These are phyloP conservation scores for Lithobius niger DNA, from an alignment of 1,140 invertebrate genomes.

Conservation along the genomic window DNA sequence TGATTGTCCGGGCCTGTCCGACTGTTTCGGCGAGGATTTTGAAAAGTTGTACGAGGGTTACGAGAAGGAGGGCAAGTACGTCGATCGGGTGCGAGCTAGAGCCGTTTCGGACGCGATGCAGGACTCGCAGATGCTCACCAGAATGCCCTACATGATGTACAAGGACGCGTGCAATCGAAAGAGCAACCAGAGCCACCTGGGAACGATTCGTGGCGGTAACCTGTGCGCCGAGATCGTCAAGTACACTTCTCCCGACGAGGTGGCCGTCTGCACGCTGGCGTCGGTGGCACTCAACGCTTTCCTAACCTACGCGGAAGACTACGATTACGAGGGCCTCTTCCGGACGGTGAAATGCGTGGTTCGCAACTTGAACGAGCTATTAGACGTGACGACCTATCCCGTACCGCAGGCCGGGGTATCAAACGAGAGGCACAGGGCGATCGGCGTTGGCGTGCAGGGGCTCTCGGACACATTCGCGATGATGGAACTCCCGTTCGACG, in stretches of 20 bases:
- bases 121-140: slow-evolving; percentile 95
- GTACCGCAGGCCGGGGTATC: slow-evolving; percentile 50
- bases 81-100: slow-evolving; percentile 64
- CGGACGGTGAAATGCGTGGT: slow-evolving; percentile 79
- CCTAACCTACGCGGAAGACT: too few species aligned
- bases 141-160: slow-evolving; percentile 95
- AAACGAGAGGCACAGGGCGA: background rate
- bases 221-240: slow-evolving; percentile 96
- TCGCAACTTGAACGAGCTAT: slow-evolving; percentile 91
- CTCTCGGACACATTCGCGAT: background rate
- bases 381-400: slow-evolving; percentile 95
- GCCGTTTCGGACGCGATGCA: slow-evolving; percentile 88
- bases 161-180: slow-evolving; percentile 97
- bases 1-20: slow-evolving; percentile 72
- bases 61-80: slow-evolving; percentile 52
- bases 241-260: slow-evolving; percentile 80
- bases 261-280: slow-evolving; percentile 96
- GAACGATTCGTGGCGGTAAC: slow-evolving; percentile 97
- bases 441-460: slow-evolving; percentile 6
- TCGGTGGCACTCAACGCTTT: slow-evolving; percentile 97
- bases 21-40: slow-evolving; percentile 52
- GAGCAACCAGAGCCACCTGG: slow-evolving; percentile 96
- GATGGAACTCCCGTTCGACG: slow-evolving; percentile 2
- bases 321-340: too few species aligned
- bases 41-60: slow-evolving; percentile 42